Percentiles rank a stretch among this genome's conserved stretches.
These are phyloP conservation scores for Myotis daubentonii DNA, from an alignment of 2,797 vertebrate genomes.

Conservation along the genomic window DNA sequence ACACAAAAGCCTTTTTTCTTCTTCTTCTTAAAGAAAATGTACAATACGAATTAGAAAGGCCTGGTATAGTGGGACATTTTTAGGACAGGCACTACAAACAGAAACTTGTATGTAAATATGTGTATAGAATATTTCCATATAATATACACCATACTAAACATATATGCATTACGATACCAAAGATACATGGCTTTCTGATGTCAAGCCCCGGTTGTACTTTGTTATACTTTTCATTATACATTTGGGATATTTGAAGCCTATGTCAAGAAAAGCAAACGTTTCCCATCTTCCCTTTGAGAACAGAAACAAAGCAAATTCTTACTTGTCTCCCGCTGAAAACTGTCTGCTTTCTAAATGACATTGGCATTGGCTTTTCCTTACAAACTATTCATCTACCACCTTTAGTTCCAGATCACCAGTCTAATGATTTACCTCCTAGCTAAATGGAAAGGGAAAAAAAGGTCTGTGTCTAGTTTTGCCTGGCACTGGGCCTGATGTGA, in stretches of 20 bases:
- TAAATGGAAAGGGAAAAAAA: background rate
- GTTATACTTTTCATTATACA: background rate
- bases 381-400: background rate
- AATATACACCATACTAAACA: background rate
- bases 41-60: background rate
- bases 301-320: background rate
- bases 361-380: background rate
- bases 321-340: background rate
- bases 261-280: background rate
- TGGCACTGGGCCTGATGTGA: background rate
- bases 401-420: background rate
- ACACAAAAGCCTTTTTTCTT: conserved; percentile 18
- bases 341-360: background rate
- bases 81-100: background rate
- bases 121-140: background rate
- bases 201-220: background rate
- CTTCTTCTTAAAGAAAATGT: background rate
- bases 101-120: background rate
- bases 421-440: background rate
- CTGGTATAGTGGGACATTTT: background rate
- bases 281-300: background rate
- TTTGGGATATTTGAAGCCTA: background rate
- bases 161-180: background rate
- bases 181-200: background rate
- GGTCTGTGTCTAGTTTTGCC: accelerated